These are phyloP conservation scores for Marcusenius ussheri DNA, from an alignment of 2,113 vertebrate species.

Conservation along the genomic window DNA sequence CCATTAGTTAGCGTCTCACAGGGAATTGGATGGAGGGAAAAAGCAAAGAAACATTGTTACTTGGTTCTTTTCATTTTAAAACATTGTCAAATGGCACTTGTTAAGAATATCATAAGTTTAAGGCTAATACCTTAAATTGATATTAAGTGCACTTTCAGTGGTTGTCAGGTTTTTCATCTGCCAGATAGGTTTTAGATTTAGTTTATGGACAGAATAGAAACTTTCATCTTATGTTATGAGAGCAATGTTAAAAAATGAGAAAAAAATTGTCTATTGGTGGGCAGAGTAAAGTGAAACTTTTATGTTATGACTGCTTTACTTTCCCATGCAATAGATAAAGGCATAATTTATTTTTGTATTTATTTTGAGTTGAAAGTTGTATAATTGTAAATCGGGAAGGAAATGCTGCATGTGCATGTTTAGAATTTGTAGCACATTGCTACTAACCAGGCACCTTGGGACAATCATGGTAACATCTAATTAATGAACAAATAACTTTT, in stretches of 20 bases:
- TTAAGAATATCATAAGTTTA: not conserved
- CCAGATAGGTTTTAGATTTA: not conserved
- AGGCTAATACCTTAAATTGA: not conserved
- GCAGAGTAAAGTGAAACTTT: not conserved
- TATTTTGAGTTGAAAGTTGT: not conserved
- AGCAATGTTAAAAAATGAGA: not conserved
- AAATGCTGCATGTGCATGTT: not conserved
- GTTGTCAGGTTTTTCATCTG: not conserved
- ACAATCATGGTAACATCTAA: not conserved
- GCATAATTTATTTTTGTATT: not conserved
- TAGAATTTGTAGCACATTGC: too few relatives aligned
- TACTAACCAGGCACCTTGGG: not conserved
- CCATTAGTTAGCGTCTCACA: too few relatives aligned
- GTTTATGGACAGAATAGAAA: not conserved
- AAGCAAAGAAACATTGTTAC: not conserved
- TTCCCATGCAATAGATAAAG: not conserved
- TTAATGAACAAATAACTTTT: not conserved
- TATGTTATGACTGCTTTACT: too few relatives aligned
- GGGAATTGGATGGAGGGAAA: not conserved
- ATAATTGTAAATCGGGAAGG: not conserved
- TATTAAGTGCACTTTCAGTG: not conserved
- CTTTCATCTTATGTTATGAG: not conserved
- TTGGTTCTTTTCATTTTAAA: not conserved
- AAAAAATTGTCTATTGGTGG: not conserved
- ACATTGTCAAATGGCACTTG: not conserved